Evolutionary conservation across 2,888 invertebrate species (phyloP).

Genomic region (Drosophila crucigera): DNA sequence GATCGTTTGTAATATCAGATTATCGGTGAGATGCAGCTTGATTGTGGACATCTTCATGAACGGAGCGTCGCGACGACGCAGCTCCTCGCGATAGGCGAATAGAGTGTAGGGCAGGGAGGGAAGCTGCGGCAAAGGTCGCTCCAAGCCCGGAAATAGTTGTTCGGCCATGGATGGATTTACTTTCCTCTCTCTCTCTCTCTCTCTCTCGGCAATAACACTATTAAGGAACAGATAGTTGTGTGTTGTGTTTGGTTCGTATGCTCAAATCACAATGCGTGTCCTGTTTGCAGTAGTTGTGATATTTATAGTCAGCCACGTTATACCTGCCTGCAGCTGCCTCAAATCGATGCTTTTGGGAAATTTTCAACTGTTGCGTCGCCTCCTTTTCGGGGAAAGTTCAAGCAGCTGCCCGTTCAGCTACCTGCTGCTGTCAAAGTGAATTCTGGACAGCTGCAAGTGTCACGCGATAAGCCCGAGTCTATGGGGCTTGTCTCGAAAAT

Average conservation of each 20-base stretch:
- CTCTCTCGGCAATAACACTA: background rate
- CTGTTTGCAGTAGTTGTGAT: slow-evolving; percentile 1
- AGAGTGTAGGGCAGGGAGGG: slow-evolving; percentile 69
- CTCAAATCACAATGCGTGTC: slow-evolving; percentile 38
- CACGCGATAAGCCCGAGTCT: slow-evolving; percentile 63
- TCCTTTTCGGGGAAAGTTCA: slow-evolving; percentile 32
- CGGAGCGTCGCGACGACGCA: slow-evolving; percentile 64
- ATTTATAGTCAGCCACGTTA: slow-evolving; percentile 52
- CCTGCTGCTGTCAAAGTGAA: slow-evolving; percentile 48
- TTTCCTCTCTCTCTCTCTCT: background rate
- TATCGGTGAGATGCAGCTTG: slow-evolving; percentile 70
- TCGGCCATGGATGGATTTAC: slow-evolving; percentile 55
- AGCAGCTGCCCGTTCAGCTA: slow-evolving; percentile 64
- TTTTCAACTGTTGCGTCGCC: slow-evolving; percentile 8
- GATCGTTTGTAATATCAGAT: slow-evolving; percentile 71
- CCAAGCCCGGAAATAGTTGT: slow-evolving; percentile 63
- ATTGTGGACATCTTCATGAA: slow-evolving; percentile 75
- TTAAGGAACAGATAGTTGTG: slow-evolving; percentile 23
- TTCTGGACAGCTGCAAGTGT: slow-evolving; percentile 65
- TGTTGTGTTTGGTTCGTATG: slow-evolving; percentile 31
- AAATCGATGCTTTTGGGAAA: slow-evolving; percentile 29
- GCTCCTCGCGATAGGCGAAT: slow-evolving; percentile 68
- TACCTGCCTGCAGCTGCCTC: slow-evolving; percentile 41
- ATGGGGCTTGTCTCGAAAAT: slow-evolving; percentile 21
- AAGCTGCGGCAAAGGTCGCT: slow-evolving; percentile 67